Evolutionary conservation across 2,888 invertebrate species (phyloP), one percentile per base, ranked within the genome.

Genomic region (Trilocha varians): DNA sequence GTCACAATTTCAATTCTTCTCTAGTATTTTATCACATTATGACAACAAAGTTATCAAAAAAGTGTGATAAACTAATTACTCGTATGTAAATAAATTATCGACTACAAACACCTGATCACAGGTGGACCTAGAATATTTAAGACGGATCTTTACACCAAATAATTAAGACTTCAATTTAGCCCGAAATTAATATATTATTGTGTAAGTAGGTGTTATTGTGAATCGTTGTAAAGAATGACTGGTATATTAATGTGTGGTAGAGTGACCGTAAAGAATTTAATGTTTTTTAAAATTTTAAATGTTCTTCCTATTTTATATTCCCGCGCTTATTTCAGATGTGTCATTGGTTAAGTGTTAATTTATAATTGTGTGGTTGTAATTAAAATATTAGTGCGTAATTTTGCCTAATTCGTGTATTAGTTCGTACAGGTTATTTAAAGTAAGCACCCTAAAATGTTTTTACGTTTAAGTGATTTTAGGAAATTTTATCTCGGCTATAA

Each of bases 141-240:
- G 76, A 69, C 59, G 79, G 82, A 77, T 79, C 79, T 85, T 84
- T 85, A 85, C 85, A 85, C 85, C 85, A 85, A 84, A 70, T 83
- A 79, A 72, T 68, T 83, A 83, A 83, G 84, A 75, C 65, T 77
- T 76, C 62, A 63, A 68, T 59, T 69, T 79, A 82, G n/a, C n/a
- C n/a, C n/a, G 75, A 53, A 53, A 67, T 50, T 68, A 70, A 79
- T 79, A 74, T 65, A 9, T 25, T 72, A 75, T 60, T 54, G 47
- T 51, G 48, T 65, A 62, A 50, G 55, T 80, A 82, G 74, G 71
- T 73, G 79, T 75, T 77, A 73, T 64, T 70, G 68, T 71, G 73
- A 65, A 64, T 57, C 57, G 62, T 58, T 25, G 25, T 3, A 6
- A 25, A 9, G 25, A 25, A 25, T 25, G 25, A 25, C 25, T 25